Base-by-base conservation (phyloP, 2,113 vertebrate genomes). In the Platanista minor region DNA sequence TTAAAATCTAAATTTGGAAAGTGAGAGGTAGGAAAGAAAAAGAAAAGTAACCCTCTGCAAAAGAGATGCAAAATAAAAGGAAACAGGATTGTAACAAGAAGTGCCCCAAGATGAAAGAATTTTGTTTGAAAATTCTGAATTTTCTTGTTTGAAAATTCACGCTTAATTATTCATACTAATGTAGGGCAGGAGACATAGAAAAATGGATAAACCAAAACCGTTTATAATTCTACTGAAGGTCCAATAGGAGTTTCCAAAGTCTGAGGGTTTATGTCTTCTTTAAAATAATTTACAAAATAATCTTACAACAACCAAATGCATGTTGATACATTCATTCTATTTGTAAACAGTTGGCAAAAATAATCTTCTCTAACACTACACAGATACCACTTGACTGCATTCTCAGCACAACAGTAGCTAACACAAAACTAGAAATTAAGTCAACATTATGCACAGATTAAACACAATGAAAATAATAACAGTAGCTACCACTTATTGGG, bases 91-190 rank as follows among this genome's bases (percentile, higher is more conserved):
- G 25, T 57, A 97, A 92, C 10, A 85, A 91, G 31, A 96, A 61
- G 1, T 77, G 9, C 36, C 1, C 27, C 33, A 88, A 91, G n/a
- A 86, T 87, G 85, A 96, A 97, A 95, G 14, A 88, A 86, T 41
- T 77, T 87, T 80, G 15, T 64, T 92, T 95, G 25, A 96, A 94
- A 62, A 83, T 94, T 88, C 61, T n/a, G 14, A 88, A 86, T 41
- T 77, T 46, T 25, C 61, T 87, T 80, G 15, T 64, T 92, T 95
- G 25, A 96, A 94, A 62, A 83, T 94, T 88, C 61, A 84, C 93
- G 20, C 3, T 92, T 96, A 92, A 85, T 95, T 96, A 95, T 83
- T 90, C 61, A 95, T 23, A 83, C 25, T 92, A 93, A 96, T 62
- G 9, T 62, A 97, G 2, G 23, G 33, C 11, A 85, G 23, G 14